These are phyloP conservation scores for Pogonophryne albipinna DNA, from an alignment of 2,797 vertebrate species.

Conservation along the genomic window DNA sequence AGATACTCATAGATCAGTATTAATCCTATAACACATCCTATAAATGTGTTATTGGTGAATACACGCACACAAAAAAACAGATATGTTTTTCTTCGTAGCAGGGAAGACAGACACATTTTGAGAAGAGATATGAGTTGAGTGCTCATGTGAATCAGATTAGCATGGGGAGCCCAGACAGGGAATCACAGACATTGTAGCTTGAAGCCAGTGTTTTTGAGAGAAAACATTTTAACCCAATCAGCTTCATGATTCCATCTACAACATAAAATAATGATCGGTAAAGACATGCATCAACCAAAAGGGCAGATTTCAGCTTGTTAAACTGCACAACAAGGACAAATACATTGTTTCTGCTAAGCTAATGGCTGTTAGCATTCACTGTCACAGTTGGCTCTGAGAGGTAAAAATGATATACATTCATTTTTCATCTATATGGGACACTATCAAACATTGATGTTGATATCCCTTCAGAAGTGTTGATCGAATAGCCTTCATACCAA, in stretches of 20 bases:
- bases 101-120: conserved; percentile 50
- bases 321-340: conserved; percentile 24
- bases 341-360: conserved; percentile 28
- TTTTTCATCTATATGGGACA: conserved; percentile 54
- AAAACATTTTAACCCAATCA: conserved; percentile 45
- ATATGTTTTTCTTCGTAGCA: not conserved
- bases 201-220: conserved; percentile 42
- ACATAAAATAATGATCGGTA: not conserved
- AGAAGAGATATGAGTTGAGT: conserved; percentile 51
- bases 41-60: not conserved
- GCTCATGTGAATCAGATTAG: conserved; percentile 59
- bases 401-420: conserved; percentile 58
- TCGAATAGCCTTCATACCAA: conserved; percentile 52
- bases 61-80: too few species aligned
- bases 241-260: conserved; percentile 4
- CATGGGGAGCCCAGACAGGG: conserved; percentile 51
- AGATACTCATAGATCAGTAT: conserved; percentile 53
- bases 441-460: conserved; percentile 56
- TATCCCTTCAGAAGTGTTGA: conserved; percentile 61
- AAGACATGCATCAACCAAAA: conserved; percentile 9
- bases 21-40: conserved; percentile 39
- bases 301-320: conserved; percentile 36
- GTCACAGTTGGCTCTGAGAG: conserved; percentile 42
- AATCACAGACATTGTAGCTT: conserved; percentile 43
- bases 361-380: conserved; percentile 60